Base-by-base conservation (phyloP, 2,888 invertebrate species). In the Phalangium opilio region DNA sequence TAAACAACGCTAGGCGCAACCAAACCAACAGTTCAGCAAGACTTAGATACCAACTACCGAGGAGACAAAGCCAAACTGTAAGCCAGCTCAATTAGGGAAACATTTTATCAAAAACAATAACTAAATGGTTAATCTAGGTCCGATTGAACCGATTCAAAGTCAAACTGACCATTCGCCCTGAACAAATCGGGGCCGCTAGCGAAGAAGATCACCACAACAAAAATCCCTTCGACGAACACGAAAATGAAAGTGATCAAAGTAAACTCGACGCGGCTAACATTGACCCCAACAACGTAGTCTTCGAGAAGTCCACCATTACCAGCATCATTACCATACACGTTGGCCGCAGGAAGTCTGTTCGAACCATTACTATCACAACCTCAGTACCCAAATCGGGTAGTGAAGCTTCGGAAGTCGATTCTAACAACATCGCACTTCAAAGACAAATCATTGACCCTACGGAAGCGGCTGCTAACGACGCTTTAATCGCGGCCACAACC, bases 141-240 rank as follows among this genome's bases (percentile, higher is more conserved):
- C 55, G 53, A 4, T 33, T 58, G 41, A 58, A 58, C 45, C n/a
- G 58, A 3, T 58, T 58, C 43, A 58, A 58, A 51, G 57, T 56
- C 8, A 57, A 57, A 38, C 45, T 58, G 1, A 54, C 56, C 3
- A 50, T 50, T n/a, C 50, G 54, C 21, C 51, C 51, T 21, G 55
- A 55, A 17, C 51, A 52, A 32, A 47, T 45, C 20, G 41, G 36
- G 5, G 45, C 41, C 2, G 49, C 45, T n/a, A 48, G 46, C 32
- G 41, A 49, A 1, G 50, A 50, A 7, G 51, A 54, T 7, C 47
- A 52, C 7, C 52, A 55, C 17, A 41, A 46, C 14, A 11, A 34
- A 14, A 44, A 44, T 14, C 43, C 44, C 14, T 50, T 43, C 21
- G 50, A 49, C 12, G 50, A 49, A 10, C 41, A 45, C 4, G 49